phyloP scores from a whole-genome alignment of 2,797 vertebrate species.

The Epinephelus malabaricus region DNA sequence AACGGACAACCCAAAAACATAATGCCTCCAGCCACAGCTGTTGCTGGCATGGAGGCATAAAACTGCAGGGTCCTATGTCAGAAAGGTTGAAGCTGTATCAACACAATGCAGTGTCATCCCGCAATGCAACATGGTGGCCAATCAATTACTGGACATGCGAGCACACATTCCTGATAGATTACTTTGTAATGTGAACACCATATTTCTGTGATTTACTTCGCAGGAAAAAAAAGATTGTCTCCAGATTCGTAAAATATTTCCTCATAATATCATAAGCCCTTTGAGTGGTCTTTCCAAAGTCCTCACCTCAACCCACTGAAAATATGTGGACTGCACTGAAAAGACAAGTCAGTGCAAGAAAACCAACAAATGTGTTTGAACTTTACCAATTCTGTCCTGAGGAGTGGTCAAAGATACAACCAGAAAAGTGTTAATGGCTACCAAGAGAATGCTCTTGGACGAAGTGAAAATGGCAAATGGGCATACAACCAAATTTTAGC shows the following conservation, averaged over 20 bases:
- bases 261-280: neutral
- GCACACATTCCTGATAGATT: neutral
- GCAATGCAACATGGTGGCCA: neutral
- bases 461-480: neutral
- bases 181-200: neutral
- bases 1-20: too few species aligned
- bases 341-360: neutral
- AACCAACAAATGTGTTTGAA: neutral
- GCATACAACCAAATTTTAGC: neutral
- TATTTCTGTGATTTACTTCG: neutral
- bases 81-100: neutral
- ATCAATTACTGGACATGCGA: neutral
- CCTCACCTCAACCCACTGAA: neutral
- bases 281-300: neutral
- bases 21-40: too few species aligned
- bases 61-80: neutral
- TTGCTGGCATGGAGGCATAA: too few species aligned
- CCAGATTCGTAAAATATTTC: neutral
- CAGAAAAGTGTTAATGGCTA: neutral
- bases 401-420: neutral
- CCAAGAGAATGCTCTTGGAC: neutral
- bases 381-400: neutral
- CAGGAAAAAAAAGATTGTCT: neutral
- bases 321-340: neutral
- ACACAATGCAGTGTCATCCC: neutral